Percentiles rank a stretch among this genome's conserved stretches.
Evolutionary conservation across 2,113 vertebrate genomes (phyloP).

Genomic region (Ranitomeya variabilis): DNA sequence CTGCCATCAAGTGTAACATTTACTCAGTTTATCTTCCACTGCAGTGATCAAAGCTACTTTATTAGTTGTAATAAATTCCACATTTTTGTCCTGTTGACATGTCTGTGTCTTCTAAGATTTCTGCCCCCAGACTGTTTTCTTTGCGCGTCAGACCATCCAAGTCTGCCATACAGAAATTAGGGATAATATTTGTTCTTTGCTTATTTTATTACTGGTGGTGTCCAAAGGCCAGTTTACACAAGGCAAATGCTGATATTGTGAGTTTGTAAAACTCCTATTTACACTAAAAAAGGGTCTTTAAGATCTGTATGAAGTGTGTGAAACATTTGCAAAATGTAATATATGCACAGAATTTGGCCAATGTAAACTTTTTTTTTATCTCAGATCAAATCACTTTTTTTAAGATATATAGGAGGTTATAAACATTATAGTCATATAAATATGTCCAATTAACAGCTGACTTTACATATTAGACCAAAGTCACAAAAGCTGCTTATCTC

Average conservation of each 20-base stretch:
- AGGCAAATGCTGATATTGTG: neutral
- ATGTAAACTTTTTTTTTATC: too few species aligned
- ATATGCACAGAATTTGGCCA: too few species aligned
- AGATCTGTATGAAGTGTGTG: neutral
- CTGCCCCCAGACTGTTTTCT: neutral
- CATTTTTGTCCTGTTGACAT: neutral
- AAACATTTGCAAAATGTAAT: neutral
- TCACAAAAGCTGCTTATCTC: too few species aligned
- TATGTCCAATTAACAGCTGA: too few species aligned
- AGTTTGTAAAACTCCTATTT: neutral
- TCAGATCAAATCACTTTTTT: too few species aligned
- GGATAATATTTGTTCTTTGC: neutral
- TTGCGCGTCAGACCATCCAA: neutral
- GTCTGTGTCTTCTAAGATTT: neutral
- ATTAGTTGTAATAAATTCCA: conserved; percentile 7
- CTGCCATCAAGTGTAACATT: neutral
- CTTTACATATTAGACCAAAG: too few species aligned
- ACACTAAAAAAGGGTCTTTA: neutral
- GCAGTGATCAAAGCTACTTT: neutral
- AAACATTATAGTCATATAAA: too few species aligned
- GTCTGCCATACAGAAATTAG: neutral
- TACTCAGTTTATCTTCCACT: neutral
- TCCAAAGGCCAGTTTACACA: neutral
- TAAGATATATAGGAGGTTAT: too few species aligned
- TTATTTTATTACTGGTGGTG: neutral